These are phyloP conservation scores for Parazoanthus swiftii DNA, from an alignment of 92 coral and sea anemone species.

Conservation along the genomic window DNA sequence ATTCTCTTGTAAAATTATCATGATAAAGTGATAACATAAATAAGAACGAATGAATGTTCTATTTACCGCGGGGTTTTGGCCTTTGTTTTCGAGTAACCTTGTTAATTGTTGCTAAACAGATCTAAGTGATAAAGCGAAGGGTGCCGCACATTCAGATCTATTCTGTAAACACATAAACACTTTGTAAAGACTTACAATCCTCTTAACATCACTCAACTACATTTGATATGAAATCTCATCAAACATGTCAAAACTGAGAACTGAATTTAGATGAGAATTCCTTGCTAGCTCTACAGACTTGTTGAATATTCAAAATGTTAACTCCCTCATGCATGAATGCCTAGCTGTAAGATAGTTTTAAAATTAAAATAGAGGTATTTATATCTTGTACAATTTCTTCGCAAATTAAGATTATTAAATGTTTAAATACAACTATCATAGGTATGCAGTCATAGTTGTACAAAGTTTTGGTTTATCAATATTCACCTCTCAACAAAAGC, in stretches of 20 bases:
- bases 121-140: conserved; percentile 23
- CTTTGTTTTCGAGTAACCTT: conserved; percentile 35
- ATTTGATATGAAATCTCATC: neutral
- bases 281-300: neutral
- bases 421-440: neutral
- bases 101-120: conserved; percentile 42
- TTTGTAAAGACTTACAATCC: conserved; percentile 4
- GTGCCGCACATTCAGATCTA: conserved; percentile 29
- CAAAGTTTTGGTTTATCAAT: neutral
- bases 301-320: neutral
- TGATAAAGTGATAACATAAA: conserved; percentile 18
- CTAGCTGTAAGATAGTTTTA: neutral
- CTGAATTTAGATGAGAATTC: neutral
- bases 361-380: neutral
- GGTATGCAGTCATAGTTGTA: neutral
- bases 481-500: neutral
- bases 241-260: neutral
- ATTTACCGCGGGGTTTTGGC: conserved; percentile 6
- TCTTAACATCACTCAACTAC: neutral
- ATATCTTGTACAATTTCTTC: neutral
- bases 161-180: conserved; percentile 47
- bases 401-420: neutral
- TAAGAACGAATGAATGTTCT: conserved; percentile 26
- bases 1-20: conserved; percentile 21
- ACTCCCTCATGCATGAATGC: conserved; percentile 1